Base-by-base conservation (phyloP, 2,113 vertebrate species). In the Corythoichthys intestinalis region DNA sequence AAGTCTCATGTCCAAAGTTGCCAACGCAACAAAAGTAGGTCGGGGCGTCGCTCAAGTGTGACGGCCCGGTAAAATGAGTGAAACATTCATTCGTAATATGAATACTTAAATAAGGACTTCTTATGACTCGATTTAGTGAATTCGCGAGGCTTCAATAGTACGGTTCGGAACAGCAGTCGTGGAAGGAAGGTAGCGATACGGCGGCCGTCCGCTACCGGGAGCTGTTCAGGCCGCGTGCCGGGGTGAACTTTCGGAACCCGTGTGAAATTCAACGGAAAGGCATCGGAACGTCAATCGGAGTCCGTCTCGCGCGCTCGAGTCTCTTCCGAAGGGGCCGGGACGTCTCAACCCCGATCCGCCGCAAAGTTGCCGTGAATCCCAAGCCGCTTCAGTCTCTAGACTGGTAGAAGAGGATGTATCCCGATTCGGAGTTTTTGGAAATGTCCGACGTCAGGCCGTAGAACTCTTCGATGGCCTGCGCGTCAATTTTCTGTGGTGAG, bases 381-480 rank as follows among this genome's bases (percentile, higher is more conserved):
- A 47, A 49, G 59, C 61, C 37, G 57, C 61, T 92, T 90, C 89
- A 96, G 94, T 96, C 94, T 90, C 95, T 94, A 61, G 95, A 97
- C 90, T 97, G 95, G 86, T 96, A 97, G 88, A 96, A 96, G 85
- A 96, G 93, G 85, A 96, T 96, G 86, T 96, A 97, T 54, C 94
- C 94, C 1, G 94, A 96, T 75, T 97, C 95, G 0, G 95, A 96
- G 89, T 96, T 97, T 90, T 97, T 97, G 89, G 95, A 96, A 89
- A 96, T 94, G 91, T 97, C 95, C 44, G 95, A 95, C 13, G 95
- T 97, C 82, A 97, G 90, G 39, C 95, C 95, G 78, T 97, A 97
- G 91, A 97, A 97, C 84, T 96, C 95, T 85, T 97, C 95, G 35
- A 96, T 96, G 52, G 95, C 95, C 82, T 96, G 94, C 0, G 94